Percentiles rank a stretch among this genome's conserved stretches.
Evolutionary conservation across 2,797 vertebrate species (phyloP).

Genomic region (Myoxocephalus aenaeus): DNA sequence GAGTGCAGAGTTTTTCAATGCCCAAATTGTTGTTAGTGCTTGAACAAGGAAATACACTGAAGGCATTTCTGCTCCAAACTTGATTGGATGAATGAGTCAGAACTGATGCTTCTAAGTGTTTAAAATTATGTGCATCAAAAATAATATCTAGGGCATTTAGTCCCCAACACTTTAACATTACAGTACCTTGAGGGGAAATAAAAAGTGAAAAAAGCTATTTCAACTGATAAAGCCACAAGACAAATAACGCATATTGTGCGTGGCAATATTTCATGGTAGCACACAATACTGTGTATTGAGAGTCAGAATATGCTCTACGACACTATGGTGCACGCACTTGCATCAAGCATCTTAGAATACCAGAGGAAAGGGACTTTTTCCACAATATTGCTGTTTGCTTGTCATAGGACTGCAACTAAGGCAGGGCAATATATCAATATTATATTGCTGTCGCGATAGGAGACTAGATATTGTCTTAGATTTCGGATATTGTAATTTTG

Average conservation of each 20-base stretch:
- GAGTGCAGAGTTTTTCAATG: conserved; percentile 11
- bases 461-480: not conserved
- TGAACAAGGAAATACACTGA: conserved; percentile 12
- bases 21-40: conserved; percentile 10
- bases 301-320: not conserved
- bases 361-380: not conserved
- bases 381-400: not conserved
- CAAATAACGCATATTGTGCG: not conserved
- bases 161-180: conserved; percentile 15
- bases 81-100: conserved; percentile 27
- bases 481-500: not conserved
- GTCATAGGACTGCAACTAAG: not conserved
- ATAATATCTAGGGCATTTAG: not conserved
- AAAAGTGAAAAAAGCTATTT: conserved; percentile 19
- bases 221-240: conserved; percentile 24
- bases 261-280: not conserved
- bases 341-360: not conserved
- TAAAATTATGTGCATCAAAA: conserved; percentile 9
- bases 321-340: not conserved
- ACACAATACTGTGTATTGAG: conserved; percentile 1
- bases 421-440: not conserved
- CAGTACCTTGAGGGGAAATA: conserved; percentile 28
- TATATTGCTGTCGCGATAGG: not conserved
- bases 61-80: conserved; percentile 14
- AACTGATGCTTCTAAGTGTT: conserved; percentile 2